Base-by-base conservation (phyloP, 2,797 vertebrate genomes). In the Enteromius radiatus region DNA sequence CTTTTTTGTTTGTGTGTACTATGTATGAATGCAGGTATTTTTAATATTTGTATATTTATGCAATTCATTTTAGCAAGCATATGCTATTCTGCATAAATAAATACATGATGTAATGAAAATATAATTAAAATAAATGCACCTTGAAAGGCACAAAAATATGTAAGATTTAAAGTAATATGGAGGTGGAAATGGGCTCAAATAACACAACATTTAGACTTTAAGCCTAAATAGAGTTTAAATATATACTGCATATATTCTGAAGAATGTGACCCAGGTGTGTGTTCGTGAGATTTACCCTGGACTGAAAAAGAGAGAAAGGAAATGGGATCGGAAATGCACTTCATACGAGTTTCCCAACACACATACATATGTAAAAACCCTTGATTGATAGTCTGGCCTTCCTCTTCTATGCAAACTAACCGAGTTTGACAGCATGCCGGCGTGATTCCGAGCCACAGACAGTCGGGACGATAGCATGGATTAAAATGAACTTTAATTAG, bases 401-500 rank as follows among this genome's bases (percentile, higher is more conserved):
- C 75, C 83, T 80, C 75, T 67, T 61, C 70, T 88, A 64, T 86
- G 86, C 83, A 85, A 86, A 86, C 86, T 89, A 90, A 91, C 41
- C 76, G 92, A 90, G 77, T 86, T 84, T 86, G 88, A 89, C 90
- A 88, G 88, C 82, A 84, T 88, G 87, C 83, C 87, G 88, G 86
- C 88, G 84, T 90, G 89, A 90, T 89, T 88, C 87, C 71, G 86
- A 83, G 85, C 31, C 68, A 76, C 82, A 89, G 90, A 84, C 88
- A 91, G 89, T 87, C 87, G 86, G 91, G 88, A 91, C 89, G 88
- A 92, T 92, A 91, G 89, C 87, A 90, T 89, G 92, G 91, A 94
- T 95, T 95, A 94, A 95, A 94, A 93, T 91, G 86, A 93, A 92
- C 90, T 92, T 91, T 95, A 95, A 95, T 95, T 95, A 94, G 93